Evolutionary conservation across 2,113 vertebrate species (phyloP).

Genomic region (Scytalopus superciliaris): DNA sequence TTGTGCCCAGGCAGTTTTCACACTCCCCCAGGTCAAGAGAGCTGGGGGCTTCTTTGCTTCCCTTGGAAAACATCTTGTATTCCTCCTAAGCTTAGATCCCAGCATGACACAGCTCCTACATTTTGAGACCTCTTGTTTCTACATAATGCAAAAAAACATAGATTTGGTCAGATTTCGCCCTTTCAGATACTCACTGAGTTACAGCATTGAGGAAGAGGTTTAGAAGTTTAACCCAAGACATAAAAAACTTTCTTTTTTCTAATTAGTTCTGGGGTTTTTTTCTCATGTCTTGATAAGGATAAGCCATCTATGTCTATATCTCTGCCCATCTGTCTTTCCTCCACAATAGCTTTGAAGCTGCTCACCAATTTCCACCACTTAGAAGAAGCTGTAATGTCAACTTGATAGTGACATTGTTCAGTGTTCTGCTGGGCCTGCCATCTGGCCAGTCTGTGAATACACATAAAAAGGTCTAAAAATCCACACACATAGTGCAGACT

Average conservation of each 20-base stretch:
- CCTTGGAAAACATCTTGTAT: background rate
- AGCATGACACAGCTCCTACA: background rate
- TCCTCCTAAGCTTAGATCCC: background rate
- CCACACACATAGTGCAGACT: background rate
- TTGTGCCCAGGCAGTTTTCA: background rate
- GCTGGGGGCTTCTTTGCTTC: background rate
- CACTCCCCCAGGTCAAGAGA: background rate
- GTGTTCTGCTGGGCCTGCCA: slow-evolving; percentile 37
- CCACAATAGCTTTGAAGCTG: background rate
- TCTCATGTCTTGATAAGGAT: background rate
- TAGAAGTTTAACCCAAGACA: background rate
- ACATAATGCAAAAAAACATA: background rate
- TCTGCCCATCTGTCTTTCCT: slow-evolving; percentile 29
- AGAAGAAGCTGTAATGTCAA: slow-evolving; percentile 25
- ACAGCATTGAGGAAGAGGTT: background rate
- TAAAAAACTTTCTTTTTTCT: background rate
- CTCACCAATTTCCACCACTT: slow-evolving; percentile 26
- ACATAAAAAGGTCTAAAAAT: background rate
- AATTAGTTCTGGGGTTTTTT: background rate
- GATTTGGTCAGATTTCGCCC: background rate
- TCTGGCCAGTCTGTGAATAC: slow-evolving; percentile 11
- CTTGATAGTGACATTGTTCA: slow-evolving; percentile 11
- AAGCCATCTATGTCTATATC: background rate
- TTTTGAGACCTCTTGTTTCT: background rate
- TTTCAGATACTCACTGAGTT: background rate